Percentiles rank a stretch among this genome's conserved stretches.
Evolutionary conservation across 2,113 vertebrate species (phyloP).

Genomic region (Myotis yumanensis): DNA sequence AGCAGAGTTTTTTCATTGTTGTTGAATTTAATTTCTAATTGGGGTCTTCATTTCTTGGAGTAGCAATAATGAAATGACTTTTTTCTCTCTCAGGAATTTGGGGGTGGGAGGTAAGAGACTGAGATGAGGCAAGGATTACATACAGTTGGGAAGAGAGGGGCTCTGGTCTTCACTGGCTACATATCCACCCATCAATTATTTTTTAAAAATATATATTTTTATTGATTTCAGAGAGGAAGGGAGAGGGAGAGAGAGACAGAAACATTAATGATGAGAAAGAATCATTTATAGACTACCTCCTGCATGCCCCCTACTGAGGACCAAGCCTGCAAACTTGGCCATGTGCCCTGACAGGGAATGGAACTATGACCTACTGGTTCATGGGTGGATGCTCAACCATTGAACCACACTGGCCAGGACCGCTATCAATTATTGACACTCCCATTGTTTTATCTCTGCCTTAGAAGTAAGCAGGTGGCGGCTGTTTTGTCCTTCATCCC

Average conservation of each 20-base stretch:
- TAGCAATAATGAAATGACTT: background rate
- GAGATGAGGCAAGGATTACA: background rate
- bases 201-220: no score
- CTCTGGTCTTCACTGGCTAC: background rate
- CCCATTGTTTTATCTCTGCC: background rate
- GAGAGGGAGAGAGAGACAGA: no score
- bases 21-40: background rate
- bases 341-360: no score
- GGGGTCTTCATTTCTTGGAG: background rate
- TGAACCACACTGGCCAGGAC: no score
- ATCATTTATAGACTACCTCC: no score
- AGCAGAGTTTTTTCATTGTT: background rate
- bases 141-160: background rate
- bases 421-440: background rate
- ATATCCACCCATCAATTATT: background rate
- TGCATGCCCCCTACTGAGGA: no score
- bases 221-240: no score
- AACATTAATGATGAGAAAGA: no score
- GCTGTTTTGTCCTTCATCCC: background rate
- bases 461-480: background rate
- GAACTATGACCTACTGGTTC: no score
- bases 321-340: no score
- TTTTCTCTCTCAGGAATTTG: accelerated
- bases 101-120: background rate
- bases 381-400: no score